Conservation (phyloP, 2,888 invertebrate genomes). For the Apantesis nais region DNA sequence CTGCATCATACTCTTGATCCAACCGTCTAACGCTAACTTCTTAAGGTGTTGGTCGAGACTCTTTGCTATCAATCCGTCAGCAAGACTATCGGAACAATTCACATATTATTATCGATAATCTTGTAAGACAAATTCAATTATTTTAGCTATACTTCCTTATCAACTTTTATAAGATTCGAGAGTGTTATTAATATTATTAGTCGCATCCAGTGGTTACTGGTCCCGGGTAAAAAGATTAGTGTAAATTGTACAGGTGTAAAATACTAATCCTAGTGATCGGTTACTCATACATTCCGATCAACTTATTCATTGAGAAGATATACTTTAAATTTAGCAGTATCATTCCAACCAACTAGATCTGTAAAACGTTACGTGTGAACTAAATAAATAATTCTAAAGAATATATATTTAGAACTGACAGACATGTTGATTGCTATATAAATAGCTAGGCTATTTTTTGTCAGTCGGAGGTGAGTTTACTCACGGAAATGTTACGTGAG, state of each 20-base stretch:
- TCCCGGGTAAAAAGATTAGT: too few species aligned
- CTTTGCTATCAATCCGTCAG: too few species aligned
- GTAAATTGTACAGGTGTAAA: background rate
- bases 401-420: conserved; percentile 24
- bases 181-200: too few species aligned
- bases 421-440: conserved; percentile 16
- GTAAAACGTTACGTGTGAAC: conserved; percentile 11
- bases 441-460: conserved; percentile 12
- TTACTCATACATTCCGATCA: background rate
- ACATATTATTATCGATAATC: too few species aligned
- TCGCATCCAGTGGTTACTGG: too few species aligned
- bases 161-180: too few species aligned
- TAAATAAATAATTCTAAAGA: conserved; percentile 30
- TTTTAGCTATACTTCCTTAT: too few species aligned
- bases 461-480: background rate
- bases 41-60: too few species aligned
- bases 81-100: too few species aligned
- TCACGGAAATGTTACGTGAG: background rate
- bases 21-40: too few species aligned
- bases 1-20: too few species aligned
- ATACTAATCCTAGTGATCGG: background rate
- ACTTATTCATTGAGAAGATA: background rate
- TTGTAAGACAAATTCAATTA: too few species aligned
- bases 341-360: background rate
- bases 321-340: background rate